Base-by-base conservation (phyloP, 2,113 vertebrate genomes). In the Phoxinus phoxinus region DNA sequence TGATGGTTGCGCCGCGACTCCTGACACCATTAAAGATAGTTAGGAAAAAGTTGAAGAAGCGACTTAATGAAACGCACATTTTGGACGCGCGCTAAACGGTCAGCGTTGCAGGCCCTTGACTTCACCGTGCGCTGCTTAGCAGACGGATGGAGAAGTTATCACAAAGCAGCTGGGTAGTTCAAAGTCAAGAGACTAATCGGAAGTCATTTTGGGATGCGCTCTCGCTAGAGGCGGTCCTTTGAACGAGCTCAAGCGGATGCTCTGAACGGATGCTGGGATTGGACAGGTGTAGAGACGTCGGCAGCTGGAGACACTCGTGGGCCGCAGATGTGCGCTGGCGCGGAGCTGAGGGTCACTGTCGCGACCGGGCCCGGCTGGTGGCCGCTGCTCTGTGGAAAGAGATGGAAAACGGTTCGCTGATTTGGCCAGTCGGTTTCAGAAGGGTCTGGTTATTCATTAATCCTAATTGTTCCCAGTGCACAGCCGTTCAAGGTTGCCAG, bases 371-470 rank as follows among this genome's bases (percentile, higher is more conserved):
- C 41, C 32, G 59, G 72, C 83, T 80, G 51, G 32, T 71, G 63
- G 48, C 61, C 46, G 9, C 8, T 79, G 74, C 63, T 77, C 15
- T 58, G 69, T 17, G 48, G 61, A 69, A 71, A 27, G 44, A 21
- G 81, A 65, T 37, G 84, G 71, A 85, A 72, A 83, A 25, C 21
- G 23, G 25, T 72, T 23, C 8, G 77, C 25, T 30, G 53, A 79
- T 30, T 75, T 30, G 75, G 41, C n/a, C 17, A 21, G 32, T 35
- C 7, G 37, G 30, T 53, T 63, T 74, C 59, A 76, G 63, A 46
- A 63, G 63, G 30, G 23, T 74, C 23, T 35, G 58, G 80, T 88
- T 86, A 86, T 85, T 85, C 87, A 88, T 85, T 88, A 79, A 86
- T 86, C 81, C 69, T 11, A 86, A 32, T 79, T 44, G 59, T 74